phyloP scores from a whole-genome alignment of 2,888 invertebrate genomes.

The Leptodirus hochenwartii region DNA sequence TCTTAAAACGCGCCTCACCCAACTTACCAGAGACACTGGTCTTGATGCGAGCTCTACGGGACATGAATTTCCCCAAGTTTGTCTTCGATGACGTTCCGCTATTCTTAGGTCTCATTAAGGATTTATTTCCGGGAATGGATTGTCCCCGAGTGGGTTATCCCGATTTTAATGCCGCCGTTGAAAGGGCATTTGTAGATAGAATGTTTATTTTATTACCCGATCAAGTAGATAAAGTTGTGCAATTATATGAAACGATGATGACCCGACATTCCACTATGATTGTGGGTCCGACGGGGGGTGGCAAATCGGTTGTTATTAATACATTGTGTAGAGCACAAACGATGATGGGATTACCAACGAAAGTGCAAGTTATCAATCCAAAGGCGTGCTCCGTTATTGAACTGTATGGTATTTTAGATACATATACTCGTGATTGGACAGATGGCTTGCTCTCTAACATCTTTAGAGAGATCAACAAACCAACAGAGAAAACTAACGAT shows the following conservation, averaged over 20 bases:
- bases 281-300: slow-evolving; percentile 85
- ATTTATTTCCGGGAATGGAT: slow-evolving; percentile 79
- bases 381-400: slow-evolving; percentile 82
- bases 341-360: slow-evolving; percentile 57
- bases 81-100: slow-evolving; percentile 81
- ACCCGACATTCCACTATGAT: slow-evolving; percentile 83
- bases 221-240: slow-evolving; percentile 48
- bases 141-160: slow-evolving; percentile 79
- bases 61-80: slow-evolving; percentile 89
- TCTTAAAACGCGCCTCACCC: slow-evolving; percentile 58
- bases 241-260: slow-evolving; percentile 90
- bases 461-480: slow-evolving; percentile 79
- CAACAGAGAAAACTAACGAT: slow-evolving; percentile 45
- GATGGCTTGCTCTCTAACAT: slow-evolving; percentile 83
- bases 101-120: slow-evolving; percentile 73
- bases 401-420: slow-evolving; percentile 74
- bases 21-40: slow-evolving; percentile 73
- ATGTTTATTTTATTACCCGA: slow-evolving; percentile 48
- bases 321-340: slow-evolving; percentile 64
- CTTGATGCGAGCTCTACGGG: slow-evolving; percentile 76
- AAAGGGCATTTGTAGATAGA: slow-evolving; percentile 42
- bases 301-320: slow-evolving; percentile 73
- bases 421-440: slow-evolving; percentile 78
- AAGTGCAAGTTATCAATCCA: slow-evolving; percentile 65
- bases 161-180: slow-evolving; percentile 66